Evolutionary conservation across 2,797 vertebrate species (phyloP), one percentile per base, ranked within the genome.

Genomic region (Danio albolineatus): DNA sequence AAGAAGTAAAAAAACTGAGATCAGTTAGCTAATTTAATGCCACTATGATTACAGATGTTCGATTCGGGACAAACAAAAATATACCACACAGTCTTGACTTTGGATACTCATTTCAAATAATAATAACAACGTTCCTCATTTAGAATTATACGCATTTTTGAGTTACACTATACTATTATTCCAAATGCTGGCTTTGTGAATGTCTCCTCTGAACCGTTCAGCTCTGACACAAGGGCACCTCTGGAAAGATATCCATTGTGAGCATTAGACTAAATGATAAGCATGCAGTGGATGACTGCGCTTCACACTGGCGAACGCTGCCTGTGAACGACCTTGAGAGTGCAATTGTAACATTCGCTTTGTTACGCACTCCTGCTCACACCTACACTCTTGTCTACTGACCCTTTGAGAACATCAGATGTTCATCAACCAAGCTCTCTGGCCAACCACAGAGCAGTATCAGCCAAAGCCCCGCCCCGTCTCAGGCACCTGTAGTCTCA

Each of bases 151-250:
- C 10, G 16, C n/a, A 51, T 48, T 28, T 28, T 17, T 44, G 2
- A 38, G 46, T 38, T 28, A 10, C n/a, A 69, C 14, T 9, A 46
- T 21, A n/a, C 16, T 49, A 28, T 38, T 16, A 69, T 17, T 16
- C 9, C 6, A 69, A 39, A 69, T 51, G 16, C 28, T 17, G 21
- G 38, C 16, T 39, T 49, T 21, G 44, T 48, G 19, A 66, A 38
- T 86, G 82, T 80, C 84, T 71, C 80, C 86, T 72, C 76, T 73
- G 60, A 74, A 76, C 46, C 8, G 46, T 39, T 79, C n/a, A 6
- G 12, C 4, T 46, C 36, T n/a, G 46, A 49, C 56, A 69, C 43
- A 73, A 76, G 62, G 72, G 21, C n/a, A 14, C 46, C 69, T 64
- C 28, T 46, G 19, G 38, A 72, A 72, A 65, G 51, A 54, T 73